phyloP scores from a whole-genome alignment of 2,113 vertebrate genomes.

The Eurystomus gularis region DNA sequence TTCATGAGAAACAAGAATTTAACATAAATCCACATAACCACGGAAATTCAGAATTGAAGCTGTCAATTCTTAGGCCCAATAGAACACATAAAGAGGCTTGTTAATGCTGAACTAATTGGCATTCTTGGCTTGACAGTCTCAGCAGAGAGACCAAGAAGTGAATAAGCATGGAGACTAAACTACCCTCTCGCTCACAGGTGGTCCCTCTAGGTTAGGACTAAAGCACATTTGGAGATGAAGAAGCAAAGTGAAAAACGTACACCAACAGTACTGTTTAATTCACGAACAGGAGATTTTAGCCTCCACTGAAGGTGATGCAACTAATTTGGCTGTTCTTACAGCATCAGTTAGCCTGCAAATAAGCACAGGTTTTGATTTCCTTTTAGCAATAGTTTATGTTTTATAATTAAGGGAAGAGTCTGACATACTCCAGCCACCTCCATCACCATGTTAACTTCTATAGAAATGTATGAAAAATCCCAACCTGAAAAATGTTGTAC shows the following conservation, averaged over 20 bases:
- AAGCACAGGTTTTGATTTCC: not conserved
- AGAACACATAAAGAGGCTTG: slow-evolving; percentile 68
- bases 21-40: slow-evolving; percentile 66
- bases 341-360: not conserved
- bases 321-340: not conserved
- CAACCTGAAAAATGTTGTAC: not conserved
- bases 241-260: slow-evolving; percentile 11
- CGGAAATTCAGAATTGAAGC: slow-evolving; percentile 64
- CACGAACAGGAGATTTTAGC: not conserved
- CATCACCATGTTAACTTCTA: not conserved
- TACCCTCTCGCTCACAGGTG: slow-evolving; percentile 55
- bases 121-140: slow-evolving; percentile 68
- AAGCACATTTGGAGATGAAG: slow-evolving; percentile 57
- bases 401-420: not conserved
- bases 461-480: not conserved
- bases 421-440: not conserved
- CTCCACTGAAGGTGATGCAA: not conserved
- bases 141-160: slow-evolving; percentile 66
- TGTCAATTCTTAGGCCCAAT: slow-evolving; percentile 68
- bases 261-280: not conserved
- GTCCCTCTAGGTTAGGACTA: slow-evolving; percentile 63
- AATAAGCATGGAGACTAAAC: slow-evolving; percentile 70
- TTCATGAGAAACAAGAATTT: slow-evolving; percentile 64
- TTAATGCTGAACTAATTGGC: slow-evolving; percentile 72
- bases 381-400: not conserved